Percentiles rank a stretch among this genome's conserved stretches.
phyloP scores from a whole-genome alignment of 2,113 vertebrate species.

The Bostrychus sinensis region DNA sequence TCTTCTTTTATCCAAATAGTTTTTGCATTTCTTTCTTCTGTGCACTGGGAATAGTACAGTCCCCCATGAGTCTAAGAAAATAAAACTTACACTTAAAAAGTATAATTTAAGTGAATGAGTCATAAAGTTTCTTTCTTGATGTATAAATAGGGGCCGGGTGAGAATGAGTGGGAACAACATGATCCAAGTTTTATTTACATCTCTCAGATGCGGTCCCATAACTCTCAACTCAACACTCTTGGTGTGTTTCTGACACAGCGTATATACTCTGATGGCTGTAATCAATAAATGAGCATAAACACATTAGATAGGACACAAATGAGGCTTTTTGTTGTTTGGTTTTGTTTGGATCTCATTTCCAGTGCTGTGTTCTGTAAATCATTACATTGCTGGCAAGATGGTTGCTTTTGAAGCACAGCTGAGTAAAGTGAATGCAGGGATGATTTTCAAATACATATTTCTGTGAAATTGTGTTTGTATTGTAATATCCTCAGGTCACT shows the following conservation, averaged over 20 bases:
- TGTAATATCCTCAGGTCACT: not conserved
- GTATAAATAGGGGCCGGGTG: slow-evolving; percentile 18
- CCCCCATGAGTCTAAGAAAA: slow-evolving; percentile 15
- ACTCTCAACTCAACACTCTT: slow-evolving; percentile 13
- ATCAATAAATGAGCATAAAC: slow-evolving; percentile 53
- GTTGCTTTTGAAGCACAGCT: slow-evolving; percentile 25
- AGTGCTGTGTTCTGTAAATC: slow-evolving; percentile 14
- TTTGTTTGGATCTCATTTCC: slow-evolving; percentile 38
- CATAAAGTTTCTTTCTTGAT: slow-evolving; percentile 37
- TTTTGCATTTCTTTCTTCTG: slow-evolving; percentile 12
- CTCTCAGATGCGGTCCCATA: slow-evolving; percentile 5
- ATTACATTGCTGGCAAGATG: slow-evolving; percentile 6
- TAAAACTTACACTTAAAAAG: slow-evolving; percentile 29
- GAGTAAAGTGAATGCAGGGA: not conserved
- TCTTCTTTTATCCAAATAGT: slow-evolving; percentile 16
- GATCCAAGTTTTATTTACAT: slow-evolving; percentile 41
- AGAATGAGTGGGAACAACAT: slow-evolving; percentile 21
- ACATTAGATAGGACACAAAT: slow-evolving; percentile 32
- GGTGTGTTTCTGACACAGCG: slow-evolving; percentile 35
- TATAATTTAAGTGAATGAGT: slow-evolving; percentile 42
- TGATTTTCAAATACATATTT: not conserved
- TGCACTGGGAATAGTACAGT: not conserved
- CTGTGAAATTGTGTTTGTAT: not conserved
- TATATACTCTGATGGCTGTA: slow-evolving; percentile 31
- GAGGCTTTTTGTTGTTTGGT: slow-evolving; percentile 40